A percentile compares a stretch with the other conserved stretches of the same genome.
phyloP scores from a whole-genome alignment of 2,888 invertebrate genomes.

The Leucophenga montana region DNA sequence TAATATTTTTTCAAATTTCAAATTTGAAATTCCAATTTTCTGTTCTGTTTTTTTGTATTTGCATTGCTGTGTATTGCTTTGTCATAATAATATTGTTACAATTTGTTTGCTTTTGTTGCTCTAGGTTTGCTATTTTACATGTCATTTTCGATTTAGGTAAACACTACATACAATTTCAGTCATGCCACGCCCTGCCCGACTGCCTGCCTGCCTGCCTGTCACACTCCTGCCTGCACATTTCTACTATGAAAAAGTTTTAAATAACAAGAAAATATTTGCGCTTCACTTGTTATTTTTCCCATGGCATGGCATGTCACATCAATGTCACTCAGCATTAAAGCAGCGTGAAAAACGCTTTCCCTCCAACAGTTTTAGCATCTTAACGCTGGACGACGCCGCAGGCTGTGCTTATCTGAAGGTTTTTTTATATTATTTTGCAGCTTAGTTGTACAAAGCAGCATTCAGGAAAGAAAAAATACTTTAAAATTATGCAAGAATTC shows the following conservation, averaged over 20 bases:
- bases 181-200: not conserved
- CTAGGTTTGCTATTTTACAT: not conserved
- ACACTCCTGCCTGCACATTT: not conserved
- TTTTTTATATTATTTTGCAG: not conserved
- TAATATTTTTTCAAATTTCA: no score
- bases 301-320: constrained; percentile 37
- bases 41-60: not conserved
- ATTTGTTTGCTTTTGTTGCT: constrained; percentile 6
- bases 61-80: constrained; percentile 3
- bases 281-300: constrained; percentile 42
- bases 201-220: not conserved
- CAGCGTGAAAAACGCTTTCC: constrained; percentile 23
- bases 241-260: not conserved
- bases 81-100: no score
- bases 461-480: not conserved
- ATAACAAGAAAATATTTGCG: constrained; percentile 33
- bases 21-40: no score
- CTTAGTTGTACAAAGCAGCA: not conserved
- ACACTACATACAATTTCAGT: not conserved
- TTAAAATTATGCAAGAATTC: not conserved
- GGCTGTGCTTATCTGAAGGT: not conserved
- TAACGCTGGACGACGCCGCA: not conserved
- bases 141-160: constrained; percentile 2
- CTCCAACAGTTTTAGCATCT: not conserved
- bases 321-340: constrained; percentile 44